A percentile compares a stretch with the other conserved stretches of the same genome.
Conservation (phyloP, 2,888 invertebrate species). For the Trachelus troglodyta region DNA sequence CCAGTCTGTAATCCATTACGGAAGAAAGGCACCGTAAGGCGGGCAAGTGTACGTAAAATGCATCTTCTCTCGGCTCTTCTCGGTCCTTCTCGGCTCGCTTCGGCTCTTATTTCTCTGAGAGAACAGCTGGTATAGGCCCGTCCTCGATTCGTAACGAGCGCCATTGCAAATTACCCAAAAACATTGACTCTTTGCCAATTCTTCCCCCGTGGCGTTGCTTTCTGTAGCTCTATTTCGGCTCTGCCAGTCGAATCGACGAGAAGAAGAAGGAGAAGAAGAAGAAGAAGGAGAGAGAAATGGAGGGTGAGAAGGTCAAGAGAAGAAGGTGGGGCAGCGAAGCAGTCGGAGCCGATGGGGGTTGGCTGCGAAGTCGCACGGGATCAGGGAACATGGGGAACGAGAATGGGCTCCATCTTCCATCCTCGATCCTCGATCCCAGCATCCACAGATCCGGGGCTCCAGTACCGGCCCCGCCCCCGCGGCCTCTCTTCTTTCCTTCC, state of each 20-base stretch:
- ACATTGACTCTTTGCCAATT: no score
- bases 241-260: constrained; percentile 37
- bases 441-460: constrained; percentile 57
- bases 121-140: no score
- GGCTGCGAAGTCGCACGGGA: constrained; percentile 51
- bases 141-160: no score
- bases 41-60: neutral
- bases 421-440: constrained; percentile 41
- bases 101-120: no score
- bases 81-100: no score
- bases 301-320: constrained; percentile 37
- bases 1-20: constrained; percentile 26
- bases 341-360: constrained; percentile 47
- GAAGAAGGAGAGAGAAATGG: constrained; percentile 9
- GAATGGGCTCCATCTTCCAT: constrained; percentile 44
- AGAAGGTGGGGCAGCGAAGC: constrained; percentile 45
- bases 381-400: constrained; percentile 59
- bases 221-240: no score
- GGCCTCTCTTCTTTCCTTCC: constrained; percentile 38
- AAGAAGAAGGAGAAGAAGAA: constrained; percentile 22
- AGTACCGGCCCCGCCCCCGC: constrained; percentile 54
- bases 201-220: no score
- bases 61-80: no score
- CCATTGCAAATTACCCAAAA: no score
- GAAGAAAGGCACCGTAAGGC: constrained; percentile 15